phyloP scores from a whole-genome alignment of 1,140 invertebrate genomes.

The Ditylenchus dipsaci region DNA sequence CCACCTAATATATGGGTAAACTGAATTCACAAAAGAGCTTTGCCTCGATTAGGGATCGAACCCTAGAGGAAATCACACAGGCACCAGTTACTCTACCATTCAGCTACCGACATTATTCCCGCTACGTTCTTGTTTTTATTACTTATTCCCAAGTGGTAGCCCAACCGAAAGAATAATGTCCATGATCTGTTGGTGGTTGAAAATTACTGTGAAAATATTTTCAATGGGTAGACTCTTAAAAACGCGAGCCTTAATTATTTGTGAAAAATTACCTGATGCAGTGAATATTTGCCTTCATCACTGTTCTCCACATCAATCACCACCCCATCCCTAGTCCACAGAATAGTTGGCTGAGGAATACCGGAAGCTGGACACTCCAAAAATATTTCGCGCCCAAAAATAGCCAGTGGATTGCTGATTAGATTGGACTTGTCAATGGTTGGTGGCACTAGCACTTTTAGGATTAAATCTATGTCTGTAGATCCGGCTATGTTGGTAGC shows the following conservation, averaged over 20 bases:
- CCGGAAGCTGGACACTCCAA: slow-evolving; percentile 62
- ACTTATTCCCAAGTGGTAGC: no score
- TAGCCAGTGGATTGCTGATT: slow-evolving; percentile 55
- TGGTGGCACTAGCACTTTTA: slow-evolving; percentile 61
- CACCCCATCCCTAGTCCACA: slow-evolving; percentile 59
- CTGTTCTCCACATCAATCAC: not conserved
- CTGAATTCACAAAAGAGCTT: no score
- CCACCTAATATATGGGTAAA: no score
- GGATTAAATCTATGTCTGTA: slow-evolving; percentile 56
- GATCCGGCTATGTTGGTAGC: slow-evolving; percentile 61
- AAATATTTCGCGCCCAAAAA: slow-evolving; percentile 58
- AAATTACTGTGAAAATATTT: not conserved
- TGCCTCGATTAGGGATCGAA: no score
- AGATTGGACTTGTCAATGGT: slow-evolving; percentile 63
- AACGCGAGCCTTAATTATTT: no score
- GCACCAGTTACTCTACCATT: no score
- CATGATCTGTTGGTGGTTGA: no score
- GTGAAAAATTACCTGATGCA: slow-evolving; percentile 13
- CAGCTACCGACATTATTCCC: no score
- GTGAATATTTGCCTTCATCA: slow-evolving; percentile 12
- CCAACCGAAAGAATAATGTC: no score
- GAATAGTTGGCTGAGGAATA: slow-evolving; percentile 54
- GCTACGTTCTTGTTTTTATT: no score
- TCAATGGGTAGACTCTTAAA: no score
- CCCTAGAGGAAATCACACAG: no score